These are phyloP conservation scores for Drosophila mimica DNA, from an alignment of 2,888 invertebrate species.

Conservation along the genomic window DNA sequence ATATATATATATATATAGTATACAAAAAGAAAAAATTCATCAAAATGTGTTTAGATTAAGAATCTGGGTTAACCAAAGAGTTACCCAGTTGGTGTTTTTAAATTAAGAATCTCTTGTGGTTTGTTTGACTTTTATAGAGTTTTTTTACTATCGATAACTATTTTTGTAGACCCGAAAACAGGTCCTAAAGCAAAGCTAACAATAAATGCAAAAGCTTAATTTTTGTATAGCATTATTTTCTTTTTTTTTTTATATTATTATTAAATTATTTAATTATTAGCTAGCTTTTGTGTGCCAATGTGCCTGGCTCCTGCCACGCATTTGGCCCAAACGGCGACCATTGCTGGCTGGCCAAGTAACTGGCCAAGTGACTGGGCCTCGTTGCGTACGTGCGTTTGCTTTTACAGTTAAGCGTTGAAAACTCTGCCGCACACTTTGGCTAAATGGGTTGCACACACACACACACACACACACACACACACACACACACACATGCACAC, in stretches of 20 bases:
- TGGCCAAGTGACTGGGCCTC: conserved; percentile 21
- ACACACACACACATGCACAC: neutral
- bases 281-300: conserved; percentile 33
- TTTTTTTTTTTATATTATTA: neutral
- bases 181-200: neutral
- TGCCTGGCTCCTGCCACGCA: conserved; percentile 34
- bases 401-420: conserved; percentile 70
- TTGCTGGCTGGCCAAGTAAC: conserved; percentile 38
- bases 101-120: too few species aligned
- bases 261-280: neutral
- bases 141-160: neutral
- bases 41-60: too few species aligned
- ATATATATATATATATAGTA: neutral
- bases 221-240: neutral
- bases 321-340: conserved; percentile 36
- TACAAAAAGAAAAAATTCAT: neutral
- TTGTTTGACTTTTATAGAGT: too few species aligned
- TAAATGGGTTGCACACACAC: conserved; percentile 66
- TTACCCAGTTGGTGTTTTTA: too few species aligned
- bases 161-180: too few species aligned
- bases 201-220: neutral
- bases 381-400: conserved; percentile 71
- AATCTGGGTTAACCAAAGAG: too few species aligned
- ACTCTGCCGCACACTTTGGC: conserved; percentile 58
- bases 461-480: conserved; percentile 12